Evolutionary conservation across 2,113 vertebrate genomes (phyloP), one percentile per base, ranked within the genome.

Genomic region (Alaudala cheleensis): DNA sequence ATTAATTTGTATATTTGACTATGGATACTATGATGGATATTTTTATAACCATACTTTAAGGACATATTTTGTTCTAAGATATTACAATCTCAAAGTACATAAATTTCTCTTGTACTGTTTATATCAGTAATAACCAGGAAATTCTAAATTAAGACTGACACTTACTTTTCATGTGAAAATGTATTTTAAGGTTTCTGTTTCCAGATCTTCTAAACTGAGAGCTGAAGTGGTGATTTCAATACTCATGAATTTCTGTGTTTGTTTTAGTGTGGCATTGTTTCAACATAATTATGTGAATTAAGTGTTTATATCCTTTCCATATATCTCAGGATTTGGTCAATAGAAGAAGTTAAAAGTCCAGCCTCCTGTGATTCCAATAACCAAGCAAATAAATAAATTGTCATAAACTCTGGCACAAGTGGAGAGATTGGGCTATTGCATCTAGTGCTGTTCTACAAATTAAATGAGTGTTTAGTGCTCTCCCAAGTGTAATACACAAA

Each of bases 401-500:
- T 53, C 31, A 34, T 80, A 66, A 89, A 81, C 21, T 86, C 28
- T 69, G 78, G n/a, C 81, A 93, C 71, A 82, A 82, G 54, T 1
- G 0, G 67, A 50, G 90, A 83, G 70, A 80, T 56, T 31, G 14
- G 62, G 16, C 84, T 85, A 5, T 85, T 88, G 67, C 51, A 80
- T 82, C 88, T 61, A 54, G 56, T 15, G 19, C 57, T 39, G 24
- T 73, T 91, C 70, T 85, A 69, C 84, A 93, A 93, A 95, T 93
- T 86, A 92, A 92, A 69, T 71, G 66, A 78, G 69, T 84, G 69
- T 95, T 94, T 91, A 85, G 23, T 22, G 54, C 50, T 82, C 66
- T 96, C 93, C 87, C 81, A 65, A 69, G 88, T 65, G 71, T 88
- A 82, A 87, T 57, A 34, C 39, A 65, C 34, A 82, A 94, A 87